Percentiles rank a stretch among this genome's conserved stretches.
phyloP scores from a whole-genome alignment of 2,113 vertebrate species.

The Takifugu flavidus region DNA sequence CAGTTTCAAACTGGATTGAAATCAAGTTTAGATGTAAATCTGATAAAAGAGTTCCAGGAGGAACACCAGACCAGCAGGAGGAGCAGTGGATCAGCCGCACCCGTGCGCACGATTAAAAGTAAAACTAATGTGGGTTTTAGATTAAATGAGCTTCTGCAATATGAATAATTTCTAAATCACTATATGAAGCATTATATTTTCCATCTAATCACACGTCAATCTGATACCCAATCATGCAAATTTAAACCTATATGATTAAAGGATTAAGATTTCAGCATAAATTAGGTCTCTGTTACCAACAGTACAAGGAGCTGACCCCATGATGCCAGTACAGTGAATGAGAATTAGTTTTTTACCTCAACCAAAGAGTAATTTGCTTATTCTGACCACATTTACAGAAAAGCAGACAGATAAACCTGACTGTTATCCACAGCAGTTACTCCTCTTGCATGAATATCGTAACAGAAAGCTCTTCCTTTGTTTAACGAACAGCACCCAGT shows the following conservation, averaged over 20 bases:
- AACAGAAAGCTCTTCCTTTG: not conserved
- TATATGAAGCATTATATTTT: not conserved
- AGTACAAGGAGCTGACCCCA: not conserved
- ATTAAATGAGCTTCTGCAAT: too few species aligned
- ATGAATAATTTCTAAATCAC: not conserved
- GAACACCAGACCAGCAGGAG: conserved; percentile 36
- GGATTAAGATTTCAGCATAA: conserved; percentile 27
- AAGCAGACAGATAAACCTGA: too few species aligned
- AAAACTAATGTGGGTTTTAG: not conserved
- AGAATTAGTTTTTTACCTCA: too few species aligned
- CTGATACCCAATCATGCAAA: not conserved
- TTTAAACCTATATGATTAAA: conserved; percentile 12
- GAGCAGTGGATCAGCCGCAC: not conserved
- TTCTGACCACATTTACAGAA: too few species aligned
- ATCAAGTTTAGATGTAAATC: conserved; percentile 28
- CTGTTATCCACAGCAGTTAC: too few species aligned
- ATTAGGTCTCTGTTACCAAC: not conserved
- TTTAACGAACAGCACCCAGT: conserved; percentile 1
- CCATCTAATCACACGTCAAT: not conserved
- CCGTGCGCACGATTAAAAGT: not conserved
- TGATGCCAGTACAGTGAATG: too few species aligned
- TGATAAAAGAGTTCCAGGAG: conserved; percentile 25
- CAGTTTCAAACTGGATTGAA: conserved; percentile 1
- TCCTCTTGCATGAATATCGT: not conserved
- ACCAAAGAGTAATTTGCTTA: too few species aligned